Evolutionary conservation across 2,888 invertebrate species (phyloP).

Genomic region (Lymantria monacha): DNA sequence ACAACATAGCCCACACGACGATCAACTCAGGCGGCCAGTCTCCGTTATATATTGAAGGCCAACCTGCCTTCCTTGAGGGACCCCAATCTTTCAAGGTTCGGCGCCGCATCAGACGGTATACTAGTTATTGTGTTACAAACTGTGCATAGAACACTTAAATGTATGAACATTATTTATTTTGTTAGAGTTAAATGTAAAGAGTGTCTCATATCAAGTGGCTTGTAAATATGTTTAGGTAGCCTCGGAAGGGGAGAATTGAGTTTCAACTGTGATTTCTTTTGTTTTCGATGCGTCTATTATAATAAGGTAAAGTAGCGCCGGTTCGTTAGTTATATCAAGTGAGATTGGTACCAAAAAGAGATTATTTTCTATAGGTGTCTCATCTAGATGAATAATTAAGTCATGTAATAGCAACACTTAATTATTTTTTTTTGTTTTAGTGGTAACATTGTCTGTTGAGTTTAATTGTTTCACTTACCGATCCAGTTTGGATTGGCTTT

Average conservation of each 20-base stretch:
- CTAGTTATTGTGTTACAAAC: constrained; percentile 50
- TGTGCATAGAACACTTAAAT: constrained; percentile 45
- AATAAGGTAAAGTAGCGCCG: constrained; percentile 56
- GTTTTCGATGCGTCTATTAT: constrained; percentile 63
- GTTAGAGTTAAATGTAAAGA: constrained; percentile 51
- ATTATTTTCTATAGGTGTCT: constrained; percentile 70
- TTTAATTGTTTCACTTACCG: constrained; percentile 54
- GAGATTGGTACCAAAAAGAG: constrained; percentile 81
- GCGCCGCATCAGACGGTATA: constrained; percentile 39
- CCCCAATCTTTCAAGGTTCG: constrained; percentile 48
- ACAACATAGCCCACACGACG: constrained; percentile 79
- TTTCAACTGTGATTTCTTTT: constrained; percentile 73
- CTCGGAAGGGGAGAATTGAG: constrained; percentile 51
- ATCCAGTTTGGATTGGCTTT: constrained; percentile 35
- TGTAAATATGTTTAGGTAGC: constrained; percentile 66
- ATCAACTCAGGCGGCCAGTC: constrained; percentile 86
- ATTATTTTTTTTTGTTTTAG: constrained; percentile 48
- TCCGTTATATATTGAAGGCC: constrained; percentile 87
- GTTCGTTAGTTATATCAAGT: constrained; percentile 67
- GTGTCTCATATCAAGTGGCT: constrained; percentile 70
- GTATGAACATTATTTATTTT: constrained; percentile 66
- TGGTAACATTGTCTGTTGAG: constrained; percentile 56
- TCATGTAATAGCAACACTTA: constrained; percentile 36
- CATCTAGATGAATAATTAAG: constrained; percentile 57
- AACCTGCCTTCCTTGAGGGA: constrained; percentile 69